These are phyloP conservation scores for Catostomus latipinnis DNA, from an alignment of 2,797 vertebrate species.

Conservation along the genomic window DNA sequence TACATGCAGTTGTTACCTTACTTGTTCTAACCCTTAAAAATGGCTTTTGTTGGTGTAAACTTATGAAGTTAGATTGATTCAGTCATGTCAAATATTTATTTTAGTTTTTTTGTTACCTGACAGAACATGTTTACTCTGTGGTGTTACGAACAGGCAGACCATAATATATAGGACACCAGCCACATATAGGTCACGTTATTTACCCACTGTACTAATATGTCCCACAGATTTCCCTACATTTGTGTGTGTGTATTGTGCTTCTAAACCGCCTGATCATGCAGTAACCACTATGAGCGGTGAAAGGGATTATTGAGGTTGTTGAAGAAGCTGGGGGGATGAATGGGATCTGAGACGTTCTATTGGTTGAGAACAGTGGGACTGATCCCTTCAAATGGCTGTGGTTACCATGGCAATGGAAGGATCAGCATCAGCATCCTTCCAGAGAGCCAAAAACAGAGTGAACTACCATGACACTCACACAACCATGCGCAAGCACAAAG, in stretches of 20 bases:
- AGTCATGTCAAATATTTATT: no score
- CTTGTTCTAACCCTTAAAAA: no score
- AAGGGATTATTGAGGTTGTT: conserved; percentile 49
- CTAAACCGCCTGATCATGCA: conserved; percentile 18
- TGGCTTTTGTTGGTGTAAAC: no score
- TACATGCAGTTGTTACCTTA: no score
- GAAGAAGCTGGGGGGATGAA: conserved; percentile 35
- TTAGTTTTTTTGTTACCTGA: no score
- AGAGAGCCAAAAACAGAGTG: not conserved
- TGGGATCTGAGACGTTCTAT: conserved; percentile 62
- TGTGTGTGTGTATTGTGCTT: conserved; percentile 19
- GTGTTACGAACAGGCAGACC: no score
- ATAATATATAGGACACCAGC: not conserved
- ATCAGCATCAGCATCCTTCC: conserved; percentile 68
- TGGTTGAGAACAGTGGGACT: conserved; percentile 65
- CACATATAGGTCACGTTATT: conserved; percentile 12
- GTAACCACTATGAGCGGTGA: conserved; percentile 40
- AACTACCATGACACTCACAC: conserved; percentile 13
- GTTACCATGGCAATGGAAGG: conserved; percentile 72
- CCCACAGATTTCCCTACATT: conserved; percentile 18
- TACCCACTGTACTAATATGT: conserved; percentile 24
- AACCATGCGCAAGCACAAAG: not conserved
- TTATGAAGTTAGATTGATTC: no score
- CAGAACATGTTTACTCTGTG: no score
- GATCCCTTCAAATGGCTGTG: conserved; percentile 76